Percentiles rank a stretch among this genome's conserved stretches.
Conservation (phyloP, 1,140 invertebrate genomes). For the Bombyx mandarina region DNA sequence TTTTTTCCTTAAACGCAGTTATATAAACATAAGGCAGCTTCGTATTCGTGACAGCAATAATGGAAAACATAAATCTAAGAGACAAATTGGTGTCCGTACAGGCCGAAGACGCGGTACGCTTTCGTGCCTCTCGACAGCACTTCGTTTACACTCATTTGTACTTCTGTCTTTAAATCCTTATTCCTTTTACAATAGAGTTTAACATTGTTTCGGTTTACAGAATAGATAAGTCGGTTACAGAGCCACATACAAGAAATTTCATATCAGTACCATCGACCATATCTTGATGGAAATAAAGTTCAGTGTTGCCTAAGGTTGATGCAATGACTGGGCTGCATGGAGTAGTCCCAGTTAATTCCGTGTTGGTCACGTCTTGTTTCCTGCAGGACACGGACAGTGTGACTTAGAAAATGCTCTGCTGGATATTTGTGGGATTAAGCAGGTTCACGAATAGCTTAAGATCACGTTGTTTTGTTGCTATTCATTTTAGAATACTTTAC, state of each 20-base stretch:
- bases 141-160: slow-evolving; percentile 11
- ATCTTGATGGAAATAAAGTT: slow-evolving; percentile 1
- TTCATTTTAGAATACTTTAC: too few species aligned
- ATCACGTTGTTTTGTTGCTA: too few species aligned
- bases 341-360: slow-evolving; percentile 22
- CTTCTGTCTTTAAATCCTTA: slow-evolving; percentile 2
- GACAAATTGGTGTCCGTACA: slow-evolving; percentile 28
- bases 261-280: too few species aligned
- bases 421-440: too few species aligned
- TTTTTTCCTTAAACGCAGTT: slow-evolving; percentile 2
- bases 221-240: too few species aligned
- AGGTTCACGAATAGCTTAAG: too few species aligned
- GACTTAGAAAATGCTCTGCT: slow-evolving; percentile 16
- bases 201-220: too few species aligned
- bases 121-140: slow-evolving; percentile 31
- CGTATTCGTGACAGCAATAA: slow-evolving; percentile 19
- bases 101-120: slow-evolving; percentile 23
- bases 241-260: too few species aligned
- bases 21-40: slow-evolving; percentile 3
- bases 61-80: slow-evolving; percentile 34
- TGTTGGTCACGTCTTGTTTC: slow-evolving; percentile 23
- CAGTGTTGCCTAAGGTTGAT: background rate
- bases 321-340: background rate
- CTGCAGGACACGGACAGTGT: slow-evolving; percentile 7
- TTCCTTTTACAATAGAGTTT: slow-evolving; percentile 9